Percentiles rank a stretch among this genome's conserved stretches.
These are phyloP conservation scores for Agraylea sexmaculata DNA, from an alignment of 1,140 invertebrate genomes.

Conservation along the genomic window DNA sequence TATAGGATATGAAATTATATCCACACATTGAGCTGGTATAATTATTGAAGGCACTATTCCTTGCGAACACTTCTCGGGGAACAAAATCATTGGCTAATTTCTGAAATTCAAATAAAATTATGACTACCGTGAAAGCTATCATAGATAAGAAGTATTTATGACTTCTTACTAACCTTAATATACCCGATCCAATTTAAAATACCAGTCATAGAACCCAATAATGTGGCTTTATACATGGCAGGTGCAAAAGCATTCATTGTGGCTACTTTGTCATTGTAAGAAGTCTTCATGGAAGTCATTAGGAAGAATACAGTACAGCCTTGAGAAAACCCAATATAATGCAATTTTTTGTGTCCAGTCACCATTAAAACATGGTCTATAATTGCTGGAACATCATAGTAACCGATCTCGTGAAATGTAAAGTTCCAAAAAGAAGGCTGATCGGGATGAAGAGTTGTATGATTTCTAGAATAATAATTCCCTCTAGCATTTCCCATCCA, in stretches of 20 bases:
- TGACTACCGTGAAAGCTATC: too few species aligned
- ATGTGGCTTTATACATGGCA: slow-evolving; percentile 41
- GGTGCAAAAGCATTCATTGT: slow-evolving; percentile 49
- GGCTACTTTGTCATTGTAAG: slow-evolving; percentile 48
- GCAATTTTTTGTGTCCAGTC: slow-evolving; percentile 35
- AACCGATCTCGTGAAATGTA: slow-evolving; percentile 53
- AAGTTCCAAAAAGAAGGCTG: slow-evolving; percentile 48
- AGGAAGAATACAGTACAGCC: slow-evolving; percentile 53
- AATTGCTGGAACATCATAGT: slow-evolving; percentile 49
- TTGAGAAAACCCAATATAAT: slow-evolving; percentile 43
- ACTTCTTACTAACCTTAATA: too few species aligned
- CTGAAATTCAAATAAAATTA: too few species aligned
- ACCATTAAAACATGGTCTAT: slow-evolving; percentile 42
- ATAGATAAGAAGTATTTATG: too few species aligned
- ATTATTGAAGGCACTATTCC: too few species aligned
- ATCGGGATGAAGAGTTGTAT: slow-evolving; percentile 35
- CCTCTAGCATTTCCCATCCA: slow-evolving; percentile 62
- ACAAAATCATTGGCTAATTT: too few species aligned
- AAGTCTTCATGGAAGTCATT: slow-evolving; percentile 43
- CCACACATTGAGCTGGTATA: too few species aligned
- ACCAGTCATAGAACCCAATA: too few species aligned
- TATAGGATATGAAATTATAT: too few species aligned
- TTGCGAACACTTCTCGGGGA: too few species aligned
- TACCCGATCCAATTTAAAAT: too few species aligned
- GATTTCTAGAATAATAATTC: slow-evolving; percentile 55